A percentile compares a stretch with the other conserved stretches of the same genome.
Evolutionary conservation across 2,797 vertebrate genomes (phyloP).

Genomic region (Huso huso): DNA sequence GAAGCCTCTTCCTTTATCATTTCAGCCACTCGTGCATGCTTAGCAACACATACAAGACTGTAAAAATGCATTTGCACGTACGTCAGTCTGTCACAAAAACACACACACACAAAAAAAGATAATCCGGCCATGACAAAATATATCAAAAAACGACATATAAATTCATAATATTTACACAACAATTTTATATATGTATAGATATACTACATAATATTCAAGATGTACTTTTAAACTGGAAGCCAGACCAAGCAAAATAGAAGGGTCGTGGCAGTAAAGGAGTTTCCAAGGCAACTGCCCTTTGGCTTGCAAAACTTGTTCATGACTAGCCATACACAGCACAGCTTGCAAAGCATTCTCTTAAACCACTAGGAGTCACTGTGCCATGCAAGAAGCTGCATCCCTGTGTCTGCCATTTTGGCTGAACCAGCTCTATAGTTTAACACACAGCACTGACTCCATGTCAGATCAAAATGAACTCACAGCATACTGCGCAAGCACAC

Average conservation of each 20-base stretch:
- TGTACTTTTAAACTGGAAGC: background rate
- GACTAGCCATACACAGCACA: background rate
- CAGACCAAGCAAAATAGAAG: background rate
- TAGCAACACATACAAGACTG: slow-evolving; percentile 1
- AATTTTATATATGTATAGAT: background rate
- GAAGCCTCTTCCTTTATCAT: background rate
- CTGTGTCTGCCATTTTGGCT: too few relatives aligned
- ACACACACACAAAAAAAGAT: background rate
- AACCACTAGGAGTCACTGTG: too few relatives aligned
- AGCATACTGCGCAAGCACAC: too few relatives aligned
- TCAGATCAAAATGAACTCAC: too few relatives aligned
- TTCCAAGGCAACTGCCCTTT: slow-evolving; percentile 7
- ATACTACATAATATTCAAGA: slow-evolving; percentile 2
- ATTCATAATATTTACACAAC: background rate
- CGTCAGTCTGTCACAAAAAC: too few relatives aligned
- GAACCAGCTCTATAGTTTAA: background rate
- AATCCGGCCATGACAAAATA: background rate
- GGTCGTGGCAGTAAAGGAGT: background rate
- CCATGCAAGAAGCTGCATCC: background rate
- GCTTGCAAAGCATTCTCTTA: background rate
- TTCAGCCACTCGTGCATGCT: background rate
- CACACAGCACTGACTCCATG: too few relatives aligned
- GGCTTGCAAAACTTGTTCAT: background rate
- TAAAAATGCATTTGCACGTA: background rate
- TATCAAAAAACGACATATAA: background rate